Conservation (phyloP, 2,888 invertebrate species). For the Thymelicus sylvestris region DNA sequence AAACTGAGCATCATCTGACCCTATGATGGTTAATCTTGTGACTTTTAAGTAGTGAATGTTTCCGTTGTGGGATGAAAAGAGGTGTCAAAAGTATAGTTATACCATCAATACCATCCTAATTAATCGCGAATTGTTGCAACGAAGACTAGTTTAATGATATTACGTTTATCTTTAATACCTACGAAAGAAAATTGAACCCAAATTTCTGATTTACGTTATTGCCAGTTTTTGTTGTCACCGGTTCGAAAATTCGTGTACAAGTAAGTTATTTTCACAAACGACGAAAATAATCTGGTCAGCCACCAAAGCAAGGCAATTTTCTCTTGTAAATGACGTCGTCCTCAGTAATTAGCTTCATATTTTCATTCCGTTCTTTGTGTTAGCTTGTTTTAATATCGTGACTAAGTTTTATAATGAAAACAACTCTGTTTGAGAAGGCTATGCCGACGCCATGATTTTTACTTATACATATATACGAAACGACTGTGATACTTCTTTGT, state of each 20-base stretch:
- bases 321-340: conserved; percentile 25
- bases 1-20: too few relatives aligned
- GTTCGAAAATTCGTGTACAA: conserved; percentile 18
- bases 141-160: too few relatives aligned
- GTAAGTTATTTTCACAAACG: conserved; percentile 27
- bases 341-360: conserved; percentile 32
- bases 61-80: too few relatives aligned
- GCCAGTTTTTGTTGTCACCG: conserved; percentile 23
- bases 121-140: too few relatives aligned
- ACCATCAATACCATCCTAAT: too few relatives aligned
- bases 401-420: conserved; percentile 12
- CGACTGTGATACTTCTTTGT: too few relatives aligned
- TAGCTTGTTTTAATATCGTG: conserved; percentile 7
- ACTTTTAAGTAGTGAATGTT: too few relatives aligned
- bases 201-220: conserved; percentile 12
- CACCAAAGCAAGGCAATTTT: conserved; percentile 28
- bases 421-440: neutral
- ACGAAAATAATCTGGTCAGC: conserved; percentile 12
- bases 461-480: too few relatives aligned
- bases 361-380: conserved; percentile 21
- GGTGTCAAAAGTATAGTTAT: too few relatives aligned
- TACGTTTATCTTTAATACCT: too few relatives aligned
- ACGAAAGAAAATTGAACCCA: too few relatives aligned
- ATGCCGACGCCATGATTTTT: neutral
- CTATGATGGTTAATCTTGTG: too few relatives aligned